A percentile compares a stretch with the other conserved stretches of the same genome.
These are phyloP conservation scores for Epicauta chinensis DNA, from an alignment of 1,140 invertebrate species.

Conservation along the genomic window DNA sequence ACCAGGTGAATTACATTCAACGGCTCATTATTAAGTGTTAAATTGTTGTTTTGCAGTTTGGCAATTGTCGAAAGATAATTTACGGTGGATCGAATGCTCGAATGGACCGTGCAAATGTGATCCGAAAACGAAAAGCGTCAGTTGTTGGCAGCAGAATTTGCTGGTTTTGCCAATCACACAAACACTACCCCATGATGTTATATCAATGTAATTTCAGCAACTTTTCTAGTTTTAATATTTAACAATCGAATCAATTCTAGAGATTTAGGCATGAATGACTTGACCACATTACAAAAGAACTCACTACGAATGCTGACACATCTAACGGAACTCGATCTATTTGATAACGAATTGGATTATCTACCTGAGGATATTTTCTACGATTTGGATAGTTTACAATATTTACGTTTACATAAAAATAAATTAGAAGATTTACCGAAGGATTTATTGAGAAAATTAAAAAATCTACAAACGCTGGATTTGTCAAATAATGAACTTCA, in stretches of 20 bases:
- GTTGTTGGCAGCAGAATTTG: conserved; percentile 64
- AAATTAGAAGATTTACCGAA: conserved; percentile 59
- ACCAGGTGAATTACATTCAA: conserved; percentile 46
- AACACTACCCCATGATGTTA: conserved; percentile 60
- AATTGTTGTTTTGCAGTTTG: conserved; percentile 50
- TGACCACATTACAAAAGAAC: conserved; percentile 66
- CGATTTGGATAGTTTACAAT: conserved; percentile 60
- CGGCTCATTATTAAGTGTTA: not conserved
- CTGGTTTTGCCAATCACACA: conserved; percentile 58
- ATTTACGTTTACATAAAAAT: conserved; percentile 69
- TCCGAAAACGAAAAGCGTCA: conserved; percentile 56
- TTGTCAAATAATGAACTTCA: conserved; percentile 65
- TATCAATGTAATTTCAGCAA: conserved; percentile 49
- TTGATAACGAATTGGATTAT: conserved; percentile 71
- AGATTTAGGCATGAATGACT: conserved; percentile 65
- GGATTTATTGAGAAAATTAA: conserved; percentile 57
- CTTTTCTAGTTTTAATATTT: not conserved
- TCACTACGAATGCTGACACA: conserved; percentile 62
- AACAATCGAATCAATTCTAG: conserved; percentile 45
- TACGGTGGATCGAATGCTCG: conserved; percentile 64
- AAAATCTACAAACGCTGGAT: conserved; percentile 64
- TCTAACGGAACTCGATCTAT: conserved; percentile 67
- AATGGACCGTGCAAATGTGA: conserved; percentile 63
- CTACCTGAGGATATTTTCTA: conserved; percentile 67
- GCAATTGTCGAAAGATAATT: conserved; percentile 53